These are phyloP conservation scores for Bettongia penicillata DNA, from an alignment of 2,113 vertebrate genomes.

Conservation along the genomic window DNA sequence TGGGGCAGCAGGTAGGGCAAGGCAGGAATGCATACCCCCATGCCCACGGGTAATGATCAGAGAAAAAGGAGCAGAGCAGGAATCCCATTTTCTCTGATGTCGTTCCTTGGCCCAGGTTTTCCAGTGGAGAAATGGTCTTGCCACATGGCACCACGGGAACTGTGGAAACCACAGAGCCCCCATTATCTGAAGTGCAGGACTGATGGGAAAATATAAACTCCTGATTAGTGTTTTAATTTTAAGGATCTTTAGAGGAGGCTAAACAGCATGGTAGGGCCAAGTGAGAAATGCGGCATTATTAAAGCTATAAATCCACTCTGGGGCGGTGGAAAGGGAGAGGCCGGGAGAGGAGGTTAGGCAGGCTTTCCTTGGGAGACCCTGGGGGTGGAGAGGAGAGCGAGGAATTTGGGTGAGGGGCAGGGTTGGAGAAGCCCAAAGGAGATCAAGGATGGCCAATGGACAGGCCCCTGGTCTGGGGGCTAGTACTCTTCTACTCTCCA, in stretches of 20 bases:
- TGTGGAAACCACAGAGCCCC: constrained; percentile 61
- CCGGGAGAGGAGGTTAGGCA: neutral
- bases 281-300: constrained; percentile 77
- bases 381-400: neutral
- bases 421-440: neutral
- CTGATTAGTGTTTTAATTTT: constrained; percentile 83
- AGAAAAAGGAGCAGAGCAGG: neutral
- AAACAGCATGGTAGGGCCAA: constrained; percentile 67
- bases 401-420: neutral
- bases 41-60: neutral
- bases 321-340: neutral
- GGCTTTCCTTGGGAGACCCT: constrained; percentile 29
- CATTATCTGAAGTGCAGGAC: constrained; percentile 72
- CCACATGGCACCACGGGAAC: constrained; percentile 1
- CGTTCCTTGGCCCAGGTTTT: neutral
- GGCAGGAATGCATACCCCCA: neutral
- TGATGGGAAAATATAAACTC: constrained; percentile 74
- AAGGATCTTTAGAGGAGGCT: constrained; percentile 76
- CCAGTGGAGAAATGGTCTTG: neutral
- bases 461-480: neutral
- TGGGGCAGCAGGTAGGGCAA: neutral
- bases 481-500: neutral
- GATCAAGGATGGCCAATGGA: neutral
- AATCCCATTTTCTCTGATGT: neutral
- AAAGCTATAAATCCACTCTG: constrained; percentile 81